Evolutionary conservation across 1,140 invertebrate species (phyloP).

Genomic region (Hylaeus anthracinus): DNA sequence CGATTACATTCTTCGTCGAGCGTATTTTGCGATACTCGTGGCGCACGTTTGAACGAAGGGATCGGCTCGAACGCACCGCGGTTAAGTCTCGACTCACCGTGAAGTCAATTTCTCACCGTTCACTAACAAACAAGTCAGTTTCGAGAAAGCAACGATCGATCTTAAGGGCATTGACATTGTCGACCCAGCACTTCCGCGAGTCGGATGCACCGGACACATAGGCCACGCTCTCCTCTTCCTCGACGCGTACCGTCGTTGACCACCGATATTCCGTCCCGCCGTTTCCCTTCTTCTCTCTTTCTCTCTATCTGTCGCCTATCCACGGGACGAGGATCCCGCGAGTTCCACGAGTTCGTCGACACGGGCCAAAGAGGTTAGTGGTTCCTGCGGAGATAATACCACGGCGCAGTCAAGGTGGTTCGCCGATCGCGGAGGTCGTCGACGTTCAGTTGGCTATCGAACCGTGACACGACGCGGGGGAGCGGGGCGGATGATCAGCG

Average conservation of each 20-base stretch:
- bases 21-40: background rate
- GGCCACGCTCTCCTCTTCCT: background rate
- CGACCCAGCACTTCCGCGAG: conserved; percentile 54
- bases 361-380: conserved; percentile 11
- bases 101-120: conserved; percentile 33
- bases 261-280: background rate
- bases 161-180: conserved; percentile 54
- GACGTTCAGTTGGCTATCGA: conserved; percentile 60
- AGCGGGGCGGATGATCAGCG: conserved; percentile 7
- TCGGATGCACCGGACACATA: conserved; percentile 28
- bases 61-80: too few relatives aligned
- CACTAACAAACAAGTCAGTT: conserved; percentile 35
- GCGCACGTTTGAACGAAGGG: background rate
- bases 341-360: conserved; percentile 32
- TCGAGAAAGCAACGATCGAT: conserved; percentile 22
- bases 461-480: conserved; percentile 35
- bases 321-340: too few relatives aligned
- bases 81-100: conserved; percentile 6
- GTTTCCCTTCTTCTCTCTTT: background rate
- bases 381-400: conserved; percentile 10
- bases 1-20: conserved; percentile 1
- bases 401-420: conserved; percentile 18
- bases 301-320: background rate
- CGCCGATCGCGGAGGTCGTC: conserved; percentile 46
- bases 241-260: background rate